Base-by-base conservation (phyloP, 2,113 vertebrate species). In the Nannospalax galili region DNA sequence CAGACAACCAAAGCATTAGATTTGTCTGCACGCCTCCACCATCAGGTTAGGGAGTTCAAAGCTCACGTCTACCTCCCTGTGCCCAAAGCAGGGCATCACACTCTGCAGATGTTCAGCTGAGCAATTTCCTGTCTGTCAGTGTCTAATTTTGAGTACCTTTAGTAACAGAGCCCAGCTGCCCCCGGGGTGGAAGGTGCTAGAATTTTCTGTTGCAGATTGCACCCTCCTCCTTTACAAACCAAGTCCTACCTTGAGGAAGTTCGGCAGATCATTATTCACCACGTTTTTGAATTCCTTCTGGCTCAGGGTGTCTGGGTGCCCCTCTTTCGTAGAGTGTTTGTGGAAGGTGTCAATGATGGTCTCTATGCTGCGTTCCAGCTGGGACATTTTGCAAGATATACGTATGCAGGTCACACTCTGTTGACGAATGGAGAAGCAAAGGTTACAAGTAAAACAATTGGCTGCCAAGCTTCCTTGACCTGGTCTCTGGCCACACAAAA, bases 201-300 rank as follows among this genome's bases (percentile, higher is more conserved):
- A 11, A 24, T 15, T 56, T 65, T 62, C 62, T 42, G 2, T 11
- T 9, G n/a, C 37, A 80, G 32, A 60, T 6, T 1, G n/a, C 35
- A 24, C 6, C 16, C 20, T 14, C n/a, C 22, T 42, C 45, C 17
- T 4, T 19, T 30, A 62, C 62, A 1, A 79, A 37, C 30, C 67
- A 52, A n/a, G 15, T 35, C 86, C n/a, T 93, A 98, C 97, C 97
- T 97, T 97, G 73, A 98, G 58, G 67, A 95, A 97, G 81, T 81
- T 95, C 2, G 24, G 10, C 52, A 98, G 70, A 19, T 98, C 92
- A 0, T 42, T 88, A 0, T 45, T 0, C 45, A 89, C 65, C 78
- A 98, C 4, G 1, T 94, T 0, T 16, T 45, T 92, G 69, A 98
- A 40, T 16, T 98, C 97, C 0, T 0, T 58, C 64, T 75, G 48